phyloP scores from a whole-genome alignment of 2,113 vertebrate genomes.

The Clarias gariepinus region DNA sequence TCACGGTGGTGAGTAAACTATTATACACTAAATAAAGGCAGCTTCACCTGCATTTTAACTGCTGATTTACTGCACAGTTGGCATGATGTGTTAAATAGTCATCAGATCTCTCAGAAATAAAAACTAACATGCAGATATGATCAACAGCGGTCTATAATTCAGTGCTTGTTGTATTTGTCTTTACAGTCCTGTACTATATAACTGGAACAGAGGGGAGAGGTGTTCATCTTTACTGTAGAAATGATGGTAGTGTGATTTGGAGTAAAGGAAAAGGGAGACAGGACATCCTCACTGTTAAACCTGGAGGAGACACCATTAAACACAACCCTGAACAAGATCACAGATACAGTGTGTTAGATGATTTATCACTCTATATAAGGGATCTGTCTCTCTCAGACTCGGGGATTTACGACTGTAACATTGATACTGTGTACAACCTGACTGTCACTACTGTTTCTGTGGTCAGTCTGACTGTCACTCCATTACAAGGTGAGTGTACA shows the following conservation, averaged over 20 bases:
- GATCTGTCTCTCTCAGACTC: constrained; percentile 3
- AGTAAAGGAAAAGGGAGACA: background rate
- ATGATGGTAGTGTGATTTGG: background rate
- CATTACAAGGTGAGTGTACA: background rate
- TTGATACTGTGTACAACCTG: too few species aligned
- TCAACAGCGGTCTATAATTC: background rate
- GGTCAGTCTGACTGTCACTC: constrained; percentile 5
- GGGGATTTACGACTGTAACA: constrained; percentile 23
- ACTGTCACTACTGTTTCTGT: background rate
- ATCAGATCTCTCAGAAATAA: background rate
- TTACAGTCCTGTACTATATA: background rate
- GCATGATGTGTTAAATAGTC: background rate
- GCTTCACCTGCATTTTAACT: background rate
- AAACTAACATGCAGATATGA: background rate
- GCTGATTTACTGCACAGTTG: background rate
- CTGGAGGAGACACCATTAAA: background rate
- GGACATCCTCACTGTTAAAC: background rate
- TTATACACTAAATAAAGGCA: too few species aligned
- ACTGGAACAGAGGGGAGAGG: background rate
- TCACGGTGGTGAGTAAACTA: background rate
- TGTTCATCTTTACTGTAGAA: background rate
- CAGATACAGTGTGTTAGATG: background rate
- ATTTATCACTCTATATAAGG: background rate
- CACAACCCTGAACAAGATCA: constrained; percentile 12
- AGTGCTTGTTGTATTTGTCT: background rate